Conservation (phyloP, 2,888 invertebrate genomes). For the Adineta ricciae region DNA sequence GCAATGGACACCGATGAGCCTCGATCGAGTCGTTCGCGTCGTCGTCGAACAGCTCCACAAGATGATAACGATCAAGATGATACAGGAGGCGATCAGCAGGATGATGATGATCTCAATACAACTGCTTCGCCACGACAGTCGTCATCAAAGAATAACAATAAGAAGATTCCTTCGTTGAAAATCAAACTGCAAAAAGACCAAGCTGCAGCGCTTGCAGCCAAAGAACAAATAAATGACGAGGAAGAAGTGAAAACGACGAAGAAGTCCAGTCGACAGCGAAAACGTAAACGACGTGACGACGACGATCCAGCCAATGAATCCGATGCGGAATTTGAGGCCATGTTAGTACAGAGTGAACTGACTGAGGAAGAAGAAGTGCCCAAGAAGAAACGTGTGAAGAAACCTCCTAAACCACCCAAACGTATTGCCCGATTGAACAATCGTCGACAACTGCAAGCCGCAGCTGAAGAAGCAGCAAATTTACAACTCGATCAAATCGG, state of each 20-base stretch:
- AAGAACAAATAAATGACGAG: not conserved
- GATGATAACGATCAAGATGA: slow-evolving; percentile 5
- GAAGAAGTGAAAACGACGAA: not conserved
- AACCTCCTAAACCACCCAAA: slow-evolving; percentile 24
- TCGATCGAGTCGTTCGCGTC: not conserved
- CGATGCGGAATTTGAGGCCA: slow-evolving; percentile 57
- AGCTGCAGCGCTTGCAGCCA: not conserved
- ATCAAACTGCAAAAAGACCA: slow-evolving; percentile 17
- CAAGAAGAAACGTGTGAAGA: slow-evolving; percentile 25
- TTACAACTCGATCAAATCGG: slow-evolving; percentile 56
- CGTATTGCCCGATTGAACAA: not conserved
- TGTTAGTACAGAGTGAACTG: slow-evolving; percentile 32
- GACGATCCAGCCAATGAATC: slow-evolving; percentile 60
- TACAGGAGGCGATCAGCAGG: not conserved
- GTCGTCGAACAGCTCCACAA: not conserved
- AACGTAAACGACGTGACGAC: slow-evolving; percentile 63
- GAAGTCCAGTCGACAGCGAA: not conserved
- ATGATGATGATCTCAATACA: not conserved
- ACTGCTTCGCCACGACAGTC: not conserved
- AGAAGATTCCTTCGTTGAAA: not conserved
- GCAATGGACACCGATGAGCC: not conserved
- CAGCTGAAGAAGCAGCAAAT: slow-evolving; percentile 15
- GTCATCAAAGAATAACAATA: not conserved
- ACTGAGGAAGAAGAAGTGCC: slow-evolving; percentile 24
- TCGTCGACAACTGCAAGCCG: not conserved